These are phyloP conservation scores for Glandiceps talaboti DNA, from an alignment of 53 echinoderm and acorn worm genomes.

Conservation along the genomic window DNA sequence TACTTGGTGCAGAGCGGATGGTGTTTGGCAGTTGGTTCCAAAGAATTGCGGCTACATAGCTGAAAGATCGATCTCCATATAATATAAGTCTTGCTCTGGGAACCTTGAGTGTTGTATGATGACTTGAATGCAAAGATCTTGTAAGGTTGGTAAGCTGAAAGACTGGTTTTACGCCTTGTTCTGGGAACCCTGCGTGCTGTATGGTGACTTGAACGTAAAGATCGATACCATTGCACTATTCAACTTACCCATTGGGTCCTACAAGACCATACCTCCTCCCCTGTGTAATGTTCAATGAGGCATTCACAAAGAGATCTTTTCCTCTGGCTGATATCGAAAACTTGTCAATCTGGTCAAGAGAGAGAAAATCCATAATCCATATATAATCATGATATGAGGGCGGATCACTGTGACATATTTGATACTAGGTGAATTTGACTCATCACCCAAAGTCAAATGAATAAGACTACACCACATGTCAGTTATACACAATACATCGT, in stretches of 20 bases:
- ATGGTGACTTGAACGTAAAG: not conserved
- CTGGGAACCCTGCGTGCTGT: not conserved
- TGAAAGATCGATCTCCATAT: not conserved
- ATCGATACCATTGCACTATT: too few species aligned
- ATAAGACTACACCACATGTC: too few species aligned
- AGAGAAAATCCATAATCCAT: not conserved
- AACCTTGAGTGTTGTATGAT: too few species aligned
- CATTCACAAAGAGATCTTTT: slow-evolving; percentile 92
- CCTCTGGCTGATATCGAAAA: slow-evolving; percentile 95
- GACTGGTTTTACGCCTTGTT: not conserved
- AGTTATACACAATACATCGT: too few species aligned
- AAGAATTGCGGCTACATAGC: too few species aligned
- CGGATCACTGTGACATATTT: too few species aligned
- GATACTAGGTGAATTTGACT: too few species aligned
- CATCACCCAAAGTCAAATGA: too few species aligned
- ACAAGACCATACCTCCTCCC: slow-evolving; percentile 90
- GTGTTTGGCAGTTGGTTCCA: too few species aligned
- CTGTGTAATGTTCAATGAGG: slow-evolving; percentile 51
- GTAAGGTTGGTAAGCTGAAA: not conserved
- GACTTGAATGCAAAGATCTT: not conserved
- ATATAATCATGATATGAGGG: too few species aligned
- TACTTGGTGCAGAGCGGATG: too few species aligned
- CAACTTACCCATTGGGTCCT: slow-evolving; percentile 94
- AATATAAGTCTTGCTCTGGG: not conserved
- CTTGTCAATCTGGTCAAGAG: slow-evolving; percentile 56